phyloP scores from a whole-genome alignment of 2,113 vertebrate species.

The Tenrec ecaudatus region DNA sequence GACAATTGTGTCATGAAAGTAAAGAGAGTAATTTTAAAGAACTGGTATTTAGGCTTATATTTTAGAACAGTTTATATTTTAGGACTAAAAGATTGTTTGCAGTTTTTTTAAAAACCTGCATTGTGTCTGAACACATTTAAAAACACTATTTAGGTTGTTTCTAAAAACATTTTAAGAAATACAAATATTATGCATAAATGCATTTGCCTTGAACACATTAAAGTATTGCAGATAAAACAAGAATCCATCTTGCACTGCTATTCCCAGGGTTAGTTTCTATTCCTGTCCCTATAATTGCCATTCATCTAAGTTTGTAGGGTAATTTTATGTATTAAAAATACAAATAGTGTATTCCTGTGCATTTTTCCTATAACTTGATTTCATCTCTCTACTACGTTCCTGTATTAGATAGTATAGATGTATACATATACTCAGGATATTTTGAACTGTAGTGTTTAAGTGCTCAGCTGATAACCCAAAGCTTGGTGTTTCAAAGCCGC shows the following conservation, averaged over 20 bases:
- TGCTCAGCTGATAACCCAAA: neutral
- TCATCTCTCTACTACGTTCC: neutral
- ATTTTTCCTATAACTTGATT: neutral
- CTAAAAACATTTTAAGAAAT: neutral
- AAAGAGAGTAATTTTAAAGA: neutral
- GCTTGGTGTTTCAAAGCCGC: neutral
- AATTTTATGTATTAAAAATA: neutral
- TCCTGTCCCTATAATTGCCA: neutral
- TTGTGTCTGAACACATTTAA: neutral
- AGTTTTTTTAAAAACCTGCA: neutral
- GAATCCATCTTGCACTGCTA: neutral
- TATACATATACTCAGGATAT: neutral
- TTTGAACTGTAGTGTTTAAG: neutral
- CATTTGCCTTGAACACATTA: neutral
- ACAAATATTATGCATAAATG: neutral
- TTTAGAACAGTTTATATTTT: neutral
- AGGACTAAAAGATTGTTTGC: neutral
- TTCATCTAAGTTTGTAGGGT: neutral
- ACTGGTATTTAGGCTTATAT: neutral
- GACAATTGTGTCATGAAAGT: neutral
- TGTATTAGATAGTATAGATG: neutral
- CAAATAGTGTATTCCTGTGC: neutral
- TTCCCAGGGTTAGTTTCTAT: neutral
- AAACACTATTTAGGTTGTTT: neutral
- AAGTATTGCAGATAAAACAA: conserved; percentile 24